These are phyloP conservation scores for Orius insidiosus DNA, from an alignment of 1,140 invertebrate species.

Conservation along the genomic window DNA sequence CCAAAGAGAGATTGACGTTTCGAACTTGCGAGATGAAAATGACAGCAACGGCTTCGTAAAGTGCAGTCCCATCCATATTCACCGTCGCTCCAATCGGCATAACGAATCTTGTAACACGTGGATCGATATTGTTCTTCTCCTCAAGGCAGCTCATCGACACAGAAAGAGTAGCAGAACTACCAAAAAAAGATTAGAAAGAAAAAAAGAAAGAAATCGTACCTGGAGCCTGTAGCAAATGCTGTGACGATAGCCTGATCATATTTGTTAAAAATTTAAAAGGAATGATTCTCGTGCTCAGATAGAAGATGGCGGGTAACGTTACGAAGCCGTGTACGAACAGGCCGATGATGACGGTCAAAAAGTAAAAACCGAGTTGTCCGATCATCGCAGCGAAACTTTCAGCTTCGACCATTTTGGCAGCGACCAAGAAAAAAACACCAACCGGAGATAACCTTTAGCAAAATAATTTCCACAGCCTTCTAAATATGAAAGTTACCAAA, in stretches of 20 bases:
- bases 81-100: constrained; percentile 92
- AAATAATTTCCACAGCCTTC: constrained; percentile 54
- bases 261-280: constrained; percentile 67
- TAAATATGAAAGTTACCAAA: constrained; percentile 51
- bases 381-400: constrained; percentile 51
- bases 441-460: constrained; percentile 53
- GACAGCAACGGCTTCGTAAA: constrained; percentile 89
- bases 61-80: constrained; percentile 89
- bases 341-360: constrained; percentile 74
- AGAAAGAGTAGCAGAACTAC: constrained; percentile 75
- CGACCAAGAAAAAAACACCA: constrained; percentile 65
- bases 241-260: constrained; percentile 75
- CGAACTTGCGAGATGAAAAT: constrained; percentile 88
- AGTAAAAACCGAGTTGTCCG: constrained; percentile 72
- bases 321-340: constrained; percentile 79
- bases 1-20: constrained; percentile 53
- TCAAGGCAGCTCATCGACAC: constrained; percentile 84
- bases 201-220: constrained; percentile 32
- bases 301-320: constrained; percentile 68
- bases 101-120: constrained; percentile 81
- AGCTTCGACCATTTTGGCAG: constrained; percentile 63
- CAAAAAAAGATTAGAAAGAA: not conserved
- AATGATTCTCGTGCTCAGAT: constrained; percentile 52
- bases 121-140: constrained; percentile 71
- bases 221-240: constrained; percentile 85